A percentile compares a stretch with the other conserved stretches of the same genome.
These are phyloP conservation scores for Limonius californicus DNA, from an alignment of 1,140 invertebrate species.

Conservation along the genomic window DNA sequence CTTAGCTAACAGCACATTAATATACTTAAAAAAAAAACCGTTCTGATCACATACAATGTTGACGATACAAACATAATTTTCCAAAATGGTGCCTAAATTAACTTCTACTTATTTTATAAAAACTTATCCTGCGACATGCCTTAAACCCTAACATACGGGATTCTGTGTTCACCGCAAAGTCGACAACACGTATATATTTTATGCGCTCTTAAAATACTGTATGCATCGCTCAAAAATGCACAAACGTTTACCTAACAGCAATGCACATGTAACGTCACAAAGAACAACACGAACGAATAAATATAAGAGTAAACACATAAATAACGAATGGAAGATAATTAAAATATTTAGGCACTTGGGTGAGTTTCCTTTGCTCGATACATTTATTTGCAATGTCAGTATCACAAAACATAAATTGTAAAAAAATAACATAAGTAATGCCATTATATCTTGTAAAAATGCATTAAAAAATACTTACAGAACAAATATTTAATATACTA, in stretches of 20 bases:
- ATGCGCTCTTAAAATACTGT: not conserved
- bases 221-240: not conserved
- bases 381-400: slow-evolving; percentile 18
- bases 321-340: slow-evolving; percentile 11
- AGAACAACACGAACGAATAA: slow-evolving; percentile 1
- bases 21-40: not conserved
- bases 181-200: not conserved
- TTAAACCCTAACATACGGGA: not conserved
- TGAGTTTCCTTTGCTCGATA: slow-evolving; percentile 15
- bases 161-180: not conserved
- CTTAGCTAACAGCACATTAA: no score
- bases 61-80: not conserved
- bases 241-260: not conserved
- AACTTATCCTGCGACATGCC: not conserved
- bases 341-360: slow-evolving; percentile 23
- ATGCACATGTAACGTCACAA: slow-evolving; percentile 5
- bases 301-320: slow-evolving; percentile 7
- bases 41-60: not conserved
- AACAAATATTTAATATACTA: no score
- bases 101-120: not conserved
- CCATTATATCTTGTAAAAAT: not conserved
- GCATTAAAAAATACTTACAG: no score
- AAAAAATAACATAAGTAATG: slow-evolving; percentile 11
- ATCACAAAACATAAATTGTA: slow-evolving; percentile 15
- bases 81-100: not conserved